Conservation (phyloP, 2,113 vertebrate genomes). For the Equus quagga region DNA sequence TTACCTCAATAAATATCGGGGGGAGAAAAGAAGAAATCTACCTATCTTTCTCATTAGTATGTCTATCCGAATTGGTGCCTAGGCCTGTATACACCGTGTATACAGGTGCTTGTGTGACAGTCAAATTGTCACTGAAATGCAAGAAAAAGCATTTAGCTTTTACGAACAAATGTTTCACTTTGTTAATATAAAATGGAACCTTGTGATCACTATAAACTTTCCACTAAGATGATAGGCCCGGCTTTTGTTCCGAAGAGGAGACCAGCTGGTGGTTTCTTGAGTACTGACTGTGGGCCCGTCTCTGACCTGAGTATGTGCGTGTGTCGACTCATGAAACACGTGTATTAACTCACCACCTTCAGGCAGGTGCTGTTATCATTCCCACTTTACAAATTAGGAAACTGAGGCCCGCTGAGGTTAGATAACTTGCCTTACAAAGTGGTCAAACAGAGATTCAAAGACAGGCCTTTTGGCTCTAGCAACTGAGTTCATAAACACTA, state of each 20-base stretch:
- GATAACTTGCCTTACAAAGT: neutral
- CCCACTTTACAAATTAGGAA: neutral
- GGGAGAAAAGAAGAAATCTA: neutral
- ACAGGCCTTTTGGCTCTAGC: neutral
- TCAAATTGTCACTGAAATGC: neutral
- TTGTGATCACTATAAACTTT: neutral
- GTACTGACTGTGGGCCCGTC: neutral
- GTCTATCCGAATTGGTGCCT: neutral
- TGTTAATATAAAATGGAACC: neutral
- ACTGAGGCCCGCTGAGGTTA: neutral
- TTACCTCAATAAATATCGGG: neutral
- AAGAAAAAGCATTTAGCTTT: neutral
- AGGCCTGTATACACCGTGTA: neutral
- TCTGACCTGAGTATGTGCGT: neutral
- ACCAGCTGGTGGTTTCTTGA: neutral
- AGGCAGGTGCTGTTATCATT: neutral
- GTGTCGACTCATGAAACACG: neutral
- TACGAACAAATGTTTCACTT: neutral
- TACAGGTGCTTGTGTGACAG: neutral
- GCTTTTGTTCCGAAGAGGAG: neutral
- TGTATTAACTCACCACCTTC: neutral
- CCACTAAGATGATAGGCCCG: neutral
- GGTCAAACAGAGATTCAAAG: neutral
- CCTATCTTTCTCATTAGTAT: neutral
- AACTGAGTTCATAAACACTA: neutral